Evolutionary conservation across 2,113 vertebrate genomes (phyloP).

Genomic region (Gopherus evgoodei): DNA sequence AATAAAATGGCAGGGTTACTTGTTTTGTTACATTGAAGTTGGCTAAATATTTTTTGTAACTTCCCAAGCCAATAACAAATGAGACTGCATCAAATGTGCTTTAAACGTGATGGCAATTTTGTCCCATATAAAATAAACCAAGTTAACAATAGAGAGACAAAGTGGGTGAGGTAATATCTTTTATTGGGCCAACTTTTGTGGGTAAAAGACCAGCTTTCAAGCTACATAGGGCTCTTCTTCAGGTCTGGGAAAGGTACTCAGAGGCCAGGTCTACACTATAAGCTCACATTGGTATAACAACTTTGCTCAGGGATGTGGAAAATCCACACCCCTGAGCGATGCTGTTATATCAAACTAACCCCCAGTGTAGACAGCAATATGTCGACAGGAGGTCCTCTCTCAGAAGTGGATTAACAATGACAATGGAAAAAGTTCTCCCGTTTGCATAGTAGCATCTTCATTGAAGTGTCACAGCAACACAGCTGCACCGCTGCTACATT

Average conservation of each 20-base stretch:
- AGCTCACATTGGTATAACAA: background rate
- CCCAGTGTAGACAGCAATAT: no score
- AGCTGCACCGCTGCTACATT: background rate
- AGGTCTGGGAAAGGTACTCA: background rate
- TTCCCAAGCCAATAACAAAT: background rate
- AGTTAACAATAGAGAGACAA: background rate
- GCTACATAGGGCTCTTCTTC: no score
- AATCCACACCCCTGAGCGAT: background rate
- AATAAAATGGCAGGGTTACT: background rate
- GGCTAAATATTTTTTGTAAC: background rate
- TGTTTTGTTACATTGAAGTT: background rate
- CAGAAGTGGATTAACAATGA: background rate
- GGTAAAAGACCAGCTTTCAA: no score
- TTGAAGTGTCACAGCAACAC: background rate
- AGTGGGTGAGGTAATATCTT: no score
- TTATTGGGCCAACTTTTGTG: no score
- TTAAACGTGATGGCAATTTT: slow-evolving; percentile 13
- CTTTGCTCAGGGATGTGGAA: background rate
- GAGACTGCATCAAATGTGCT: background rate
- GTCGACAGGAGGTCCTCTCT: background rate
- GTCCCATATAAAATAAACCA: slow-evolving; percentile 6
- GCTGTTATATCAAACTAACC: background rate
- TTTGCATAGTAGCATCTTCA: background rate
- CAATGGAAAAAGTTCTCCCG: background rate
- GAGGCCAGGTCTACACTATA: background rate